These are phyloP conservation scores for Caenorhabditis sp. DNA, from an alignment of 2,888 invertebrate species.

Conservation along the genomic window DNA sequence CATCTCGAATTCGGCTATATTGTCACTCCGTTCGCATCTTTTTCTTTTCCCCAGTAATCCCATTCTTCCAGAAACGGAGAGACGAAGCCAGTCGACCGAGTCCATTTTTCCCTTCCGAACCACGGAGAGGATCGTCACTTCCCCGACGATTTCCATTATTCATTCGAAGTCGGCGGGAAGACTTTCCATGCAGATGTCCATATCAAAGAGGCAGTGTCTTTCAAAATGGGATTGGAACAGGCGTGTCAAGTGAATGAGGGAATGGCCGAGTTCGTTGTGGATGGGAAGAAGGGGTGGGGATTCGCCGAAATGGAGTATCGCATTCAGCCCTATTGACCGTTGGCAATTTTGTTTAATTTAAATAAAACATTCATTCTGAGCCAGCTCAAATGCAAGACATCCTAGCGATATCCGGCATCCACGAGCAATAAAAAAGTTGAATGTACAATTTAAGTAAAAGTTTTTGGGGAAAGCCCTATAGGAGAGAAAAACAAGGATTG, in stretches of 20 bases:
- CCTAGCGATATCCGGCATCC: not conserved
- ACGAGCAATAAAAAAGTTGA: constrained; percentile 3
- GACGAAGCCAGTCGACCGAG: constrained; percentile 69
- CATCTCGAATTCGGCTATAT: constrained; percentile 83
- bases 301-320: constrained; percentile 84
- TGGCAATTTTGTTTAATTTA: not conserved
- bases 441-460: constrained; percentile 3
- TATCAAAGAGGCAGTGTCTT: constrained; percentile 66
- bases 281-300: constrained; percentile 84
- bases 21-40: constrained; percentile 67
- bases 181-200: constrained; percentile 65
- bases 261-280: constrained; percentile 83
- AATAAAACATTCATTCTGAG: constrained; percentile 15
- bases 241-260: constrained; percentile 77
- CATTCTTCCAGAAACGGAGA: constrained; percentile 63
- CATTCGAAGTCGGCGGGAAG: constrained; percentile 66
- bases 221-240: constrained; percentile 75
- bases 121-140: constrained; percentile 74
- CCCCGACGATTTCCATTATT: constrained; percentile 71
- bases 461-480: not conserved
- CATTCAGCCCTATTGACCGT: constrained; percentile 70
- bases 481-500: not conserved
- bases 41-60: not conserved
- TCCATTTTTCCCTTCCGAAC: constrained; percentile 69
- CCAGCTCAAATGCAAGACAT: not conserved